Conservation (phyloP, 23 tunicate genomes). For the Phallusia fumigata region DNA sequence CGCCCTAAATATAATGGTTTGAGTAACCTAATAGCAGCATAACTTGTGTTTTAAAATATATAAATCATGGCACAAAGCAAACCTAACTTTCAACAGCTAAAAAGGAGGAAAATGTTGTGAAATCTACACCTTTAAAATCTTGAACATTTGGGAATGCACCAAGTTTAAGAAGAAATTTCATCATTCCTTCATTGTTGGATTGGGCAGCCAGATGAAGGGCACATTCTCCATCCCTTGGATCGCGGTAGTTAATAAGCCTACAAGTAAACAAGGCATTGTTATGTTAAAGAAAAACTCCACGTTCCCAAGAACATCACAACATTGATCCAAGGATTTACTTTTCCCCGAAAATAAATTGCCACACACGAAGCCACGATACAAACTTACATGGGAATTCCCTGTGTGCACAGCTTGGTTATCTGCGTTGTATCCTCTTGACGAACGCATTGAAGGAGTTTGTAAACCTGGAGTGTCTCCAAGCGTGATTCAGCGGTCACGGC, state of each 20-base stretch:
- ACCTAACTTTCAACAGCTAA: too few species aligned
- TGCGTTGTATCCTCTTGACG: conserved; percentile 65
- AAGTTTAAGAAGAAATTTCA: conserved; percentile 50
- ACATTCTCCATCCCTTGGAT: conserved; percentile 80
- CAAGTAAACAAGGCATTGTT: not conserved
- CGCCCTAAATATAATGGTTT: conserved; percentile 43
- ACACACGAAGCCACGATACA: not conserved
- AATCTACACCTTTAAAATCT: conserved; percentile 76
- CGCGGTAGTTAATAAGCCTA: conserved; percentile 88
- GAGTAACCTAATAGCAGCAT: too few species aligned
- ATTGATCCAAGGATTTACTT: not conserved
- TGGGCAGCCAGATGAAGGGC: conserved; percentile 92
- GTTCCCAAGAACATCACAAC: not conserved
- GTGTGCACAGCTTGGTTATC: conserved; percentile 68
- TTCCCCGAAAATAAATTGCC: not conserved
- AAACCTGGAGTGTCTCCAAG: conserved; percentile 79
- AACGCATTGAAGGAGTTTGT: conserved; percentile 84
- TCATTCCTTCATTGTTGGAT: conserved; percentile 74
- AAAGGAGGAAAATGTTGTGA: too few species aligned
- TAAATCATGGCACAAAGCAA: too few species aligned
- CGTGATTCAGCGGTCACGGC: conserved; percentile 73
- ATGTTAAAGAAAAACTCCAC: not conserved
- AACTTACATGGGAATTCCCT: conserved; percentile 91
- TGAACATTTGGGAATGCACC: conserved; percentile 87
- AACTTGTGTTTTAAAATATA: too few species aligned